Evolutionary conservation across 2,113 vertebrate species (phyloP), one percentile per base, ranked within the genome.

Genomic region (Camelus bactrianus): DNA sequence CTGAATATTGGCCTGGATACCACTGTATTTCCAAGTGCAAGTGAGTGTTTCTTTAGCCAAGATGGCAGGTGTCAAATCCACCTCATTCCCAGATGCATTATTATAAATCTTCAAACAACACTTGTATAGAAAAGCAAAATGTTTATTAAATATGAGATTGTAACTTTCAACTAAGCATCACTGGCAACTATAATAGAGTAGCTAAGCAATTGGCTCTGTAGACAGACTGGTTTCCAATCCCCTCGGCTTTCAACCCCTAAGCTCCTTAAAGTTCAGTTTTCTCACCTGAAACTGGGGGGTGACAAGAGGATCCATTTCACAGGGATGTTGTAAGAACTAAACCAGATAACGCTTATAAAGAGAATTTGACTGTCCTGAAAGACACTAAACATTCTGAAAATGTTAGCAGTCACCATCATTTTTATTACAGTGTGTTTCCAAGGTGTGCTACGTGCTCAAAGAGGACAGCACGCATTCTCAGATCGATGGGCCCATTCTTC

Each of bases 81-180:
- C 32, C 60, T 60, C 54, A 15, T n/a, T 94, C 48, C 67, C 56
- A 94, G 75, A n/a, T 83, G 28, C n/a, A n/a, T 58, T 30, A 83
- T n/a, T 75, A 15, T 85, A 84, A 95, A 77, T 70, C 93, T 85
- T 50, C 69, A 91, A 93, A 60, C 50, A 38, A 92, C 42, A 77
- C 70, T 10, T 60, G 26, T 64, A 10, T 60, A 80, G 69, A 67
- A 94, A 91, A 88, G 52, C 48, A 91, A 96, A 94, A 69, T 81
- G 42, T 70, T 93, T 93, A 83, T 73, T 88, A 89, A 97, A 52
- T 58, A 77, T 60, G 56, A 92, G 52, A 79, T 75, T 85, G 38
- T 92, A 87, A 87, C 80, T 87, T 85, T 83, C 84, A 83, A 35
- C 80, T 72, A 96, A 96, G 88, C 35, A 54, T 24, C 20, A 30